These are phyloP conservation scores for Platyrinchus mystaceus DNA, from an alignment of 2,797 vertebrate species.

Conservation along the genomic window DNA sequence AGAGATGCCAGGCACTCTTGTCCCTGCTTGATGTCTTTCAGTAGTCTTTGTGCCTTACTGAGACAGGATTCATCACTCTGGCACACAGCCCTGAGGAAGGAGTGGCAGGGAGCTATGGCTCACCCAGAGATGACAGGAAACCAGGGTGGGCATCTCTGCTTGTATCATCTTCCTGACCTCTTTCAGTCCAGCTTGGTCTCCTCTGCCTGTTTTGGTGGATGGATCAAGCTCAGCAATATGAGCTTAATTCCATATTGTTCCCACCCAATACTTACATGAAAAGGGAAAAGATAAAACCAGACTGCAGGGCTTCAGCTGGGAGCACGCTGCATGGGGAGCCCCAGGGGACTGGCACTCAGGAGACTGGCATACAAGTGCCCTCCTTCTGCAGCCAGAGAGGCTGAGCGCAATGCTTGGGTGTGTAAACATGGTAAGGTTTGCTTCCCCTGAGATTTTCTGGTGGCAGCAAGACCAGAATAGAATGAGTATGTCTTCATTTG, in stretches of 20 bases:
- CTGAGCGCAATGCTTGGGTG: rapidly evolving
- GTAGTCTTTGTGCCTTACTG: neutral
- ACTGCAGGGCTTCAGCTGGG: neutral
- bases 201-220: neutral
- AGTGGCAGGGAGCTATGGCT: neutral
- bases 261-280: neutral
- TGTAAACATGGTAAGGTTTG: neutral
- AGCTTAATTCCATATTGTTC: neutral
- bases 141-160: neutral
- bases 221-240: neutral
- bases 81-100: neutral
- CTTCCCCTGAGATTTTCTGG: neutral
- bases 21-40: neutral
- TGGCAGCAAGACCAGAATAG: neutral
- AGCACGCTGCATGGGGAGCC: neutral
- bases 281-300: neutral
- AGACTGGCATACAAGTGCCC: neutral
- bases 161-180: neutral
- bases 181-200: neutral
- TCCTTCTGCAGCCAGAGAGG: neutral
- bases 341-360: neutral
- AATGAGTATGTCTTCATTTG: neutral
- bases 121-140: neutral
- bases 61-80: neutral
- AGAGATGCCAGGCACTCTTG: neutral